Percentiles rank a stretch among this genome's conserved stretches.
Evolutionary conservation across 2,888 invertebrate species (phyloP).

Genomic region (Amphipyra tragopoginis): DNA sequence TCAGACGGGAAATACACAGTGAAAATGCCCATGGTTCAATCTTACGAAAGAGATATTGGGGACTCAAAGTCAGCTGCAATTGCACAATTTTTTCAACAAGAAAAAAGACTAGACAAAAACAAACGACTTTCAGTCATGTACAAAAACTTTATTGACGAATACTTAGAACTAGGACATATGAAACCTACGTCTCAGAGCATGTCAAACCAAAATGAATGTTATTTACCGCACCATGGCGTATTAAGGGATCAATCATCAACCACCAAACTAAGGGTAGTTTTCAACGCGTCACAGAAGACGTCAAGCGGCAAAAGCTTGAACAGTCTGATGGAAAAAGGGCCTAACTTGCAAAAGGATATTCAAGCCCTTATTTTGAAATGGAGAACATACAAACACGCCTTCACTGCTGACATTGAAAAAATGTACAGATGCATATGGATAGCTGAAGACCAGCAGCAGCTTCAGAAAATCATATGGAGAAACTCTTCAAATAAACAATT

Average conservation of each 20-base stretch:
- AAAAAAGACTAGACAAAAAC: conserved; percentile 6
- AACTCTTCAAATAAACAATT: background rate
- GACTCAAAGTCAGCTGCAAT: conserved; percentile 19
- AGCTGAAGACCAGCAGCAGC: conserved; percentile 2
- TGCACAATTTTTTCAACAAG: conserved; percentile 19
- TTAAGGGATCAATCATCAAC: conserved; percentile 7
- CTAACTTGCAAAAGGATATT: conserved; percentile 9
- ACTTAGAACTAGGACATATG: conserved; percentile 14
- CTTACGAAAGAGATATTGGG: conserved; percentile 6
- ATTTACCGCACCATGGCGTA: conserved; percentile 5
- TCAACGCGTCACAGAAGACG: conserved; percentile 7
- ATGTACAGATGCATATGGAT: conserved; percentile 11
- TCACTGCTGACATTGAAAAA: conserved; percentile 16
- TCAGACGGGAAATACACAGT: conserved; percentile 24
- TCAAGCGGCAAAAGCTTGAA: conserved; percentile 7
- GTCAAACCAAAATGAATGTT: background rate
- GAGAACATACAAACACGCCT: conserved; percentile 7
- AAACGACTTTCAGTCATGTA: conserved; percentile 5
- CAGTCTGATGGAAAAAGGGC: conserved; percentile 8
- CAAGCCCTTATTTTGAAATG: conserved; percentile 8
- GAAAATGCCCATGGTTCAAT: conserved; percentile 5
- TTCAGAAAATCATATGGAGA: conserved; percentile 18
- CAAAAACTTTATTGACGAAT: conserved; percentile 11
- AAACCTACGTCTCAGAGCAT: conserved; percentile 1
- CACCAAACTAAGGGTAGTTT: conserved; percentile 8